Evolutionary conservation across 2,797 vertebrate species (phyloP).

Genomic region (Dromococcyx pavoninus): DNA sequence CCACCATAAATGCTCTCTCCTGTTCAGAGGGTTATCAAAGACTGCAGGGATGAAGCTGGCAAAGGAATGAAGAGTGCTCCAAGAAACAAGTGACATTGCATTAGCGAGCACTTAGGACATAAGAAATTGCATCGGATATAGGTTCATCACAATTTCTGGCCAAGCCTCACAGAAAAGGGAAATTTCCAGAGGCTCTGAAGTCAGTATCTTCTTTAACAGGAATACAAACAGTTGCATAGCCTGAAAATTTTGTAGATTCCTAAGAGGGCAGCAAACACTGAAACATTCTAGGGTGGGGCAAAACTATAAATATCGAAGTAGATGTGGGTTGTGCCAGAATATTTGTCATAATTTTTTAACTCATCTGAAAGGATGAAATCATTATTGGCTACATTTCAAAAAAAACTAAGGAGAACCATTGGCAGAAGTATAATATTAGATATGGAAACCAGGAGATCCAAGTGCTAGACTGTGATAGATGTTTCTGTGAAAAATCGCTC

Average conservation of each 20-base stretch:
- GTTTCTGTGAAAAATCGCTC: neutral
- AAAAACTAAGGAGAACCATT: neutral
- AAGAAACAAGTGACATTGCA: neutral
- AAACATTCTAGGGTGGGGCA: neutral
- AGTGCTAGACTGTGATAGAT: neutral
- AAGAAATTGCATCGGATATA: neutral
- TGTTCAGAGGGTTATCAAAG: neutral
- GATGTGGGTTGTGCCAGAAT: neutral
- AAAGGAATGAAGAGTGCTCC: neutral
- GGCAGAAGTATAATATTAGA: neutral
- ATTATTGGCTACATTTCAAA: neutral
- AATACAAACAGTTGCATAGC: neutral
- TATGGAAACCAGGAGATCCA: neutral
- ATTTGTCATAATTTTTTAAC: neutral
- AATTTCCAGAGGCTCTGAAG: neutral
- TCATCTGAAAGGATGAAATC: neutral
- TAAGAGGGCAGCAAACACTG: neutral
- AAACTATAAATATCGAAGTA: neutral
- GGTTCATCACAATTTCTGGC: neutral
- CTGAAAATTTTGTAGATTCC: neutral
- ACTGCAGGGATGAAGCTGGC: neutral
- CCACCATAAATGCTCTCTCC: neutral
- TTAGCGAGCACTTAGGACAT: too few relatives aligned
- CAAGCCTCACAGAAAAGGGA: neutral
- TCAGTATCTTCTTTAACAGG: neutral